Percentiles rank a stretch among this genome's conserved stretches.
Evolutionary conservation across 2,797 vertebrate genomes (phyloP).

Genomic region (Enteromius afrohamiltoni): DNA sequence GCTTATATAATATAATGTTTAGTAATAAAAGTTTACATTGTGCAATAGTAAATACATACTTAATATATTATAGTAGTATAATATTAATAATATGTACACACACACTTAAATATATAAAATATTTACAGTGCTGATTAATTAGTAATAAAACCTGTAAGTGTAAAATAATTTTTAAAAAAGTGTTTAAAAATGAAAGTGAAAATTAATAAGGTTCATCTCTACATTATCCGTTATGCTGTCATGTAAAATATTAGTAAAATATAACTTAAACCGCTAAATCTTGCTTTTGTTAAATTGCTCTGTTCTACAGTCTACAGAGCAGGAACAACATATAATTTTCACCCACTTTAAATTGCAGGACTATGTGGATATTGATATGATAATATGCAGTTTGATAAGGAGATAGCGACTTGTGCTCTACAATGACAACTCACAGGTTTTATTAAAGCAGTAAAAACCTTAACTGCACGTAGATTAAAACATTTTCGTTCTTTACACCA

Average conservation of each 20-base stretch:
- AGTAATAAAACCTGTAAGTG: background rate
- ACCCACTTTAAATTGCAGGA: conserved; percentile 16
- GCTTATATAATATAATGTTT: background rate
- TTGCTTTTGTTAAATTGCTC: background rate
- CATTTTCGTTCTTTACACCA: background rate
- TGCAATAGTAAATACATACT: background rate
- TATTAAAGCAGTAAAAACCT: conserved; percentile 25
- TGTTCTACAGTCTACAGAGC: background rate
- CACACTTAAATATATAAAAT: background rate
- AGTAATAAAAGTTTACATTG: background rate
- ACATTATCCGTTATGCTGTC: too few species aligned
- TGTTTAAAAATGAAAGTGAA: too few species aligned
- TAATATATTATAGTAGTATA: too few species aligned
- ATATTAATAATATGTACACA: background rate
- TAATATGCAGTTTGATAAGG: conserved; percentile 18
- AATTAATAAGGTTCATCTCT: background rate
- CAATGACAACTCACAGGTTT: conserved; percentile 13
- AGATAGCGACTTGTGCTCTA: conserved; percentile 45
- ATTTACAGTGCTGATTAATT: background rate
- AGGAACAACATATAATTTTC: background rate
- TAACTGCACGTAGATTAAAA: background rate
- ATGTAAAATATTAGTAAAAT: background rate
- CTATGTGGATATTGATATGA: background rate
- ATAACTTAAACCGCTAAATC: background rate
- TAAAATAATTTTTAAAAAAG: background rate